Conservation (phyloP, 1,140 invertebrate species). For the Drosophila tsacasi region DNA sequence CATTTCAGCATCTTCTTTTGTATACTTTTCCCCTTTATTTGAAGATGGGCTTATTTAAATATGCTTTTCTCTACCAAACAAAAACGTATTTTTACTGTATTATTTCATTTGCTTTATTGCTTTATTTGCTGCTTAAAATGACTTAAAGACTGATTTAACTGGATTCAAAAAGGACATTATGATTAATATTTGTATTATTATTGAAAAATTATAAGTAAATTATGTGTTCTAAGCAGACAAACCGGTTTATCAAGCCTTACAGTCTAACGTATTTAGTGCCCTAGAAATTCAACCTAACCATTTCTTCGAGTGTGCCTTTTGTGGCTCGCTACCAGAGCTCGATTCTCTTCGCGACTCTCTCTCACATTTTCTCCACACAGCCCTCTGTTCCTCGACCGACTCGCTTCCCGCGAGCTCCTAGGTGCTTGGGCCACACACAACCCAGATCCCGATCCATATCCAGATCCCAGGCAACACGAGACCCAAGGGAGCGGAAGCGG, state of each 20-base stretch:
- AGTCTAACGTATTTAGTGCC: neutral
- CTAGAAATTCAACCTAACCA: neutral
- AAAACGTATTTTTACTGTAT: too few species aligned
- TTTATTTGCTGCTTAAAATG: too few species aligned
- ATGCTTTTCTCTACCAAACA: too few species aligned
- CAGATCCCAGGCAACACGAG: conserved; percentile 11
- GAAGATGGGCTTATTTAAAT: too few species aligned
- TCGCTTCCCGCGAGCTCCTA: conserved; percentile 34
- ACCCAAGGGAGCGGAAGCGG: conserved; percentile 9
- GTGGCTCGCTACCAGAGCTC: conserved; percentile 14
- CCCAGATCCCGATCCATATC: conserved; percentile 24
- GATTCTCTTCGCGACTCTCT: conserved; percentile 7
- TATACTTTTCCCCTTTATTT: too few species aligned
- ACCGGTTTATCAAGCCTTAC: neutral
- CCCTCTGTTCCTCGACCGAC: conserved; percentile 7
- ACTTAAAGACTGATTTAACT: too few species aligned
- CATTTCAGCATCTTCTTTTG: too few species aligned
- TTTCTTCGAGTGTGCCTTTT: conserved; percentile 25
- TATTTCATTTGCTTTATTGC: too few species aligned
- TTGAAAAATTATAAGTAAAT: too few species aligned
- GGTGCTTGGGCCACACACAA: conserved; percentile 52
- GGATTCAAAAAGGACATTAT: too few species aligned
- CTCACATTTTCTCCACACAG: conserved; percentile 25
- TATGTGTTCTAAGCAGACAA: neutral
- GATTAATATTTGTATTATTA: too few species aligned